Conservation (phyloP, 2,113 vertebrate genomes). For the Chrysemys picta region DNA sequence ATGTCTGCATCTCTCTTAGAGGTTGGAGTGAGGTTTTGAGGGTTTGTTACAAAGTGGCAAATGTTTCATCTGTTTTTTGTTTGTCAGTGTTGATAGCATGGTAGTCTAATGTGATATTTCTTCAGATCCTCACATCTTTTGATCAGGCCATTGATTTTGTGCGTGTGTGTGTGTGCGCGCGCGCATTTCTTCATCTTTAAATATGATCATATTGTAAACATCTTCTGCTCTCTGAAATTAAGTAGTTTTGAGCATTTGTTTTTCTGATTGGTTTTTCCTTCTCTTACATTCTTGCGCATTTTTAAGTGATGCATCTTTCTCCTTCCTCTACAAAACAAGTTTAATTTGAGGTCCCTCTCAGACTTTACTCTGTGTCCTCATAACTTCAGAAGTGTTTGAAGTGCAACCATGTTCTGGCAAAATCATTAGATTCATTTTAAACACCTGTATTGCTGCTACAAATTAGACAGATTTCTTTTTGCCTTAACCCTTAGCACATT, state of each 20-base stretch:
- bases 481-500: neutral
- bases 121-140: constrained; percentile 1
- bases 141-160: neutral
- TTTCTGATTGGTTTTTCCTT: neutral
- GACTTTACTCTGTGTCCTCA: neutral
- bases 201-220: neutral
- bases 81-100: neutral
- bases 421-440: neutral
- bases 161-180: neutral
- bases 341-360: neutral
- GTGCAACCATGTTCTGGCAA: neutral
- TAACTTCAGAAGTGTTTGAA: neutral
- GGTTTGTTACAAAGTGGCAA: neutral
- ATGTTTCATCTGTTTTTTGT: neutral
- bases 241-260: neutral
- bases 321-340: neutral
- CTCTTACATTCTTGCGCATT: neutral
- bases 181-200: neutral
- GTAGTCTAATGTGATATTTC: neutral
- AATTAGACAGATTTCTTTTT: neutral
- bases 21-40: neutral
- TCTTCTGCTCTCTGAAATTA: neutral
- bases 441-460: neutral
- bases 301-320: neutral
- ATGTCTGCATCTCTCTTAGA: neutral